These are phyloP conservation scores for Columba janthina DNA, from an alignment of 2,113 vertebrate species.

Conservation along the genomic window DNA sequence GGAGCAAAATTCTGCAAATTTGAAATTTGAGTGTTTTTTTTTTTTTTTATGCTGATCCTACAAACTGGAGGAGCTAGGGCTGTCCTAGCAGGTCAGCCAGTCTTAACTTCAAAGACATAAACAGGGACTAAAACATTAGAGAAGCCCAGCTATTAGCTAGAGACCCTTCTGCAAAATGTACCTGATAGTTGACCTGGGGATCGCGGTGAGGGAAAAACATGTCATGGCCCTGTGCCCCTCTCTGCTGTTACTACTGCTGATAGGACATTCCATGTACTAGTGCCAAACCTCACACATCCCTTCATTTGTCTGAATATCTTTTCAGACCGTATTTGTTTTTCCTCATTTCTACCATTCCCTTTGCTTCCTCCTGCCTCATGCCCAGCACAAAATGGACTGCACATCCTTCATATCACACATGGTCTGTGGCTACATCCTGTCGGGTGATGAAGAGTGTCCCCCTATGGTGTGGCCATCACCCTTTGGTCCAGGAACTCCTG, in stretches of 20 bases:
- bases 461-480: too few species aligned
- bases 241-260: background rate
- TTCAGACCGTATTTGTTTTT: background rate
- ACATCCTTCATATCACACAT: background rate
- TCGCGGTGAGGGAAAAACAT: background rate
- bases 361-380: background rate
- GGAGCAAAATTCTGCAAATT: background rate
- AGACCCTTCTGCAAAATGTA: rapidly evolving
- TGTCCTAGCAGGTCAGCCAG: background rate
- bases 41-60: background rate
- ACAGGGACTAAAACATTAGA: background rate
- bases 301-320: background rate
- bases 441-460: background rate
- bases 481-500: background rate
- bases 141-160: rapidly evolving
- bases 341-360: background rate
- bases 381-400: background rate
- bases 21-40: background rate
- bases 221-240: background rate
- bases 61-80: background rate
- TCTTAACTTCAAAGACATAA: background rate
- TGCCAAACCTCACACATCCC: background rate
- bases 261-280: background rate
- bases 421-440: background rate
- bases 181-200: background rate